Conservation (phyloP, 2,797 vertebrate genomes). For the Monodelphis domestica region DNA sequence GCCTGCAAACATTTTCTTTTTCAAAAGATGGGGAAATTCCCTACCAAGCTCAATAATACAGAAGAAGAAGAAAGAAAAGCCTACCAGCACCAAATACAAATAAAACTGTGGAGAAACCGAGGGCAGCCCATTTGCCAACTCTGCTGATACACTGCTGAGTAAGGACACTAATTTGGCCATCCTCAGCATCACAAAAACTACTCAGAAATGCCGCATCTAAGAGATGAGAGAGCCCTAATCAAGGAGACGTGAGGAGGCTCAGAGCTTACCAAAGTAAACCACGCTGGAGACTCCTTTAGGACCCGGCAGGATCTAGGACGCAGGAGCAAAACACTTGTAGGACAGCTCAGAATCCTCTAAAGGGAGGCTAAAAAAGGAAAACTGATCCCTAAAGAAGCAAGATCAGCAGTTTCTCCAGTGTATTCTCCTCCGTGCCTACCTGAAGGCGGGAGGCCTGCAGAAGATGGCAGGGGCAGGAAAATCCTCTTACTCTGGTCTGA, state of each 20-base stretch:
- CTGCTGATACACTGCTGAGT: background rate
- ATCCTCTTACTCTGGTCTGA: conserved; percentile 24
- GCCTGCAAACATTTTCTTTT: conserved; percentile 19
- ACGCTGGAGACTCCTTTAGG: background rate
- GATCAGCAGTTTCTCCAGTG: conserved; percentile 71
- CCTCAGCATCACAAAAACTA: conserved; percentile 45
- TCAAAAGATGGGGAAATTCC: conserved; percentile 11
- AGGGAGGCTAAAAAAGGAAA: background rate
- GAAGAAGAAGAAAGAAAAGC: conserved; percentile 1
- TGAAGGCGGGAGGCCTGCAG: conserved; percentile 52
- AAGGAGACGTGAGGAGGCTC: background rate
- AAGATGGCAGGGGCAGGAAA: background rate
- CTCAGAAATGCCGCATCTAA: conserved; percentile 52
- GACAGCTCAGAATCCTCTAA: conserved; percentile 7
- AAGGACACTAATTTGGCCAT: background rate
- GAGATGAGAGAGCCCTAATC: background rate
- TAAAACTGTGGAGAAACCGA: background rate
- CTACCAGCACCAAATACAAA: background rate
- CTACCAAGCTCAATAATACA: conserved; percentile 4
- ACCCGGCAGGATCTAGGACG: background rate
- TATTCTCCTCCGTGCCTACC: conserved; percentile 54
- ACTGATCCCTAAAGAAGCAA: conserved; percentile 67
- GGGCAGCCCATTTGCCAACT: background rate
- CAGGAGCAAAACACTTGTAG: conserved; percentile 20
- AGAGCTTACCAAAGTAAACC: conserved; percentile 9